Conservation (phyloP, 2,797 vertebrate species). For the Columba guinea region DNA sequence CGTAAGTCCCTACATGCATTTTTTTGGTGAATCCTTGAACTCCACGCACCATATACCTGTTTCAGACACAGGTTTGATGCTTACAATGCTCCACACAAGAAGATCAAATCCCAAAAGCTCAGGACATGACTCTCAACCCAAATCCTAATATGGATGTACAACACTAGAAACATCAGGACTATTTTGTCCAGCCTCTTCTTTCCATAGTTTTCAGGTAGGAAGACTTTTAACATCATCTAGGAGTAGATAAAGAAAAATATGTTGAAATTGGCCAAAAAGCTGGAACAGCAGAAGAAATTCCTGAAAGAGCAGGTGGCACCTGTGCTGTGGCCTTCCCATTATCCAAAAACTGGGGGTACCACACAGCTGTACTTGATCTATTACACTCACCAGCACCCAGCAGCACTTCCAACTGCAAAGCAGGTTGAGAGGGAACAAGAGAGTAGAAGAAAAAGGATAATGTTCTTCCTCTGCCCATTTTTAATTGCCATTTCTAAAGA, state of each 20-base stretch:
- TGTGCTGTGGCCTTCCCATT: neutral
- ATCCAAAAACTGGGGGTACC: neutral
- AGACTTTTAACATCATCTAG: neutral
- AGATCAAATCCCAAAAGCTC: neutral
- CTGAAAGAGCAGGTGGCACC: neutral
- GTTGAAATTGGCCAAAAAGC: neutral
- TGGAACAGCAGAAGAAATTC: neutral
- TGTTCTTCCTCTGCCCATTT: conserved; percentile 22
- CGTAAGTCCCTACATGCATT: neutral
- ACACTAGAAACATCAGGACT: neutral
- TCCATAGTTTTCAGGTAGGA: neutral
- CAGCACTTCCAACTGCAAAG: neutral
- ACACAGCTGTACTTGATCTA: neutral
- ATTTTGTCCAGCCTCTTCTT: neutral
- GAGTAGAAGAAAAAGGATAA: conserved; percentile 19
- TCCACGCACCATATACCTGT: accelerated
- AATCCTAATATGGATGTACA: neutral
- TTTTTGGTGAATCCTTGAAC: neutral
- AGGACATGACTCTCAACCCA: neutral
- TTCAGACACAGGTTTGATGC: neutral
- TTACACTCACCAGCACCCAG: neutral
- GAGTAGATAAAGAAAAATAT: neutral
- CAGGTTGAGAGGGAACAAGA: neutral
- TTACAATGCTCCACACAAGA: neutral
- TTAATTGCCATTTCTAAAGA: conserved; percentile 38